Evolutionary conservation across 2,113 vertebrate species (phyloP).

Genomic region (human (Homo sapiens)): GRCh38 chr2:121830501-121831000

Average conservation of each 20-base stretch:
- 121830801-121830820: slow-evolving; percentile 36
- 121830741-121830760: neutral
- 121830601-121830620: neutral
- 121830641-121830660: neutral
- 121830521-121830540: neutral
- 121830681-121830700: slow-evolving; percentile 40
- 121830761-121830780: slow-evolving; percentile 58
- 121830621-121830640: neutral
- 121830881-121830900: neutral
- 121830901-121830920: neutral
- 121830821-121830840: neutral
- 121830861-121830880: neutral
- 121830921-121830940: neutral
- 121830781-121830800: slow-evolving; percentile 52
- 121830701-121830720: neutral
- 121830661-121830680: neutral
- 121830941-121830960: neutral
- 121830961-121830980: neutral
- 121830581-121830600: neutral
- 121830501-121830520: no score
- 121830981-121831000: neutral
- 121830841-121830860: neutral
- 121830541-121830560: neutral
- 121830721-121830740: neutral
- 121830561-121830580: neutral